Conservation (phyloP, 2,797 vertebrate genomes). For the Muscicapa comitata region DNA sequence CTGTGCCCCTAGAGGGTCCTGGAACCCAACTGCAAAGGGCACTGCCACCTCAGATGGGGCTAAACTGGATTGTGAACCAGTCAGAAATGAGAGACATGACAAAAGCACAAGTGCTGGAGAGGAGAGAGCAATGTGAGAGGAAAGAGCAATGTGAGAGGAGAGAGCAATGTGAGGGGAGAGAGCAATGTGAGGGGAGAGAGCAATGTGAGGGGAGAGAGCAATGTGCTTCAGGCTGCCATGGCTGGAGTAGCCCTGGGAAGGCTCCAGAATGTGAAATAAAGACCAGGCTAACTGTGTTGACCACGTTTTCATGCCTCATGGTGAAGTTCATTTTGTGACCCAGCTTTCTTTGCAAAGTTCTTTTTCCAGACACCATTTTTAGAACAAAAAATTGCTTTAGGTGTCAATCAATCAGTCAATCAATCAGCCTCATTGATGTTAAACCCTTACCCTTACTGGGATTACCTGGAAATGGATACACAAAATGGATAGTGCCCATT, state of each 20-base stretch:
- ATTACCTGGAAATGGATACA: neutral
- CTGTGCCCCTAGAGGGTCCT: neutral
- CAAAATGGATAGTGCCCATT: fast-evolving
- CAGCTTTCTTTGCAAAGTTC: neutral
- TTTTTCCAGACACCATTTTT: neutral
- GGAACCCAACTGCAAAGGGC: neutral
- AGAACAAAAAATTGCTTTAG: neutral
- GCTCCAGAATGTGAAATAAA: fast-evolving
- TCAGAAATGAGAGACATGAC: neutral
- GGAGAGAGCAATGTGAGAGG: neutral
- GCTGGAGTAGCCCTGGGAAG: neutral
- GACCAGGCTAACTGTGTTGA: neutral
- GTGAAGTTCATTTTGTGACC: neutral
- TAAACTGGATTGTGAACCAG: fast-evolving
- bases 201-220: no score
- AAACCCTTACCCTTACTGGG: neutral
- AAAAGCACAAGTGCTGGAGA: neutral
- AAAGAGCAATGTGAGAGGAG: neutral
- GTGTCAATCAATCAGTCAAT: neutral
- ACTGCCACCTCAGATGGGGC: neutral
- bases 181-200: no score
- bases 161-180: no score
- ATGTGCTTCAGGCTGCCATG: neutral
- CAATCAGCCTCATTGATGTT: neutral
- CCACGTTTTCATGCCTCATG: neutral